phyloP scores from a whole-genome alignment of 2,888 invertebrate genomes.

The Acronicta leporina region DNA sequence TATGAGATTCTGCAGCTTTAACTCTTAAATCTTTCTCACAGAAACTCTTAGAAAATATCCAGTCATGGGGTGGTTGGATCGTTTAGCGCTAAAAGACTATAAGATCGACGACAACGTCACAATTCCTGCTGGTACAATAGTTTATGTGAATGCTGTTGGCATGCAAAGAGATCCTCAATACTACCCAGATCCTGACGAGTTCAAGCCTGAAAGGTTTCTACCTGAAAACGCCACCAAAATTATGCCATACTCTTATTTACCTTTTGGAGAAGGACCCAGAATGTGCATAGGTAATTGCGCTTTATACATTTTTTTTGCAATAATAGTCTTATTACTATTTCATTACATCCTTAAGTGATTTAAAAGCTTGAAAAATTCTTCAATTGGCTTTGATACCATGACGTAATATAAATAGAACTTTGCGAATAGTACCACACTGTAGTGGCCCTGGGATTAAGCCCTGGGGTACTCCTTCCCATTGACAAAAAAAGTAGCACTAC shows the following conservation, averaged over 20 bases:
- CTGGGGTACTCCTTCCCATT: no score
- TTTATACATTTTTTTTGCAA: no score
- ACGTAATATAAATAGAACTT: no score
- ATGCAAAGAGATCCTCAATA: conserved; percentile 78
- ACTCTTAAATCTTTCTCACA: conserved; percentile 39
- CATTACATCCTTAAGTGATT: no score
- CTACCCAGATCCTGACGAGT: conserved; percentile 85
- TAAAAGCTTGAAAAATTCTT: no score
- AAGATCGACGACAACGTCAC: conserved; percentile 66
- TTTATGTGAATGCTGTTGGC: conserved; percentile 67
- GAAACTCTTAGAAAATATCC: conserved; percentile 70
- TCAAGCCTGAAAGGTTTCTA: conserved; percentile 88
- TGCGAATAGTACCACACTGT: no score
- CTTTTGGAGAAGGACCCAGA: conserved; percentile 90
- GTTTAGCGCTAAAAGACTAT: conserved; percentile 62
- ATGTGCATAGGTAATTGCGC: conserved; percentile 86
- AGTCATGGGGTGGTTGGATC: conserved; percentile 73
- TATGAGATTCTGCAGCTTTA: no score
- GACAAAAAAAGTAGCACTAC: no score
- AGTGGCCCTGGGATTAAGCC: no score
- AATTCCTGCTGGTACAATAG: conserved; percentile 65
- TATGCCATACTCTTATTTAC: conserved; percentile 73
- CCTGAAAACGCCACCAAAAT: conserved; percentile 85
- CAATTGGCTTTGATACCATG: no score
- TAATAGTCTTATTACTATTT: no score